Conservation (phyloP, 1,140 invertebrate genomes). For the Bathynomus jamesi region DNA sequence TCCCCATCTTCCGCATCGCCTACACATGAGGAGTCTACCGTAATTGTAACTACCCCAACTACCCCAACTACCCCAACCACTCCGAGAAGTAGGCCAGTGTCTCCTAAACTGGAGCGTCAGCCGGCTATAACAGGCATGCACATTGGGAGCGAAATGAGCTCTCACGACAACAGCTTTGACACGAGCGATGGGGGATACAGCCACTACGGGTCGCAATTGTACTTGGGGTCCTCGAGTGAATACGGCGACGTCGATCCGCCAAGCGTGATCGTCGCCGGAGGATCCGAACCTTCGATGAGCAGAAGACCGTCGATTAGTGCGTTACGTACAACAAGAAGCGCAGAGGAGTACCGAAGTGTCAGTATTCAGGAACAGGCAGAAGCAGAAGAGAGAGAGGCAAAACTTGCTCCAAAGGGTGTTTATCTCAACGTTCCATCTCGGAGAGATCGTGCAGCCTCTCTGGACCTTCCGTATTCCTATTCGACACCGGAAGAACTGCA, state of each 20-base stretch:
- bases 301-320: background rate
- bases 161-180: conserved; percentile 47
- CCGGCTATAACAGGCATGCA: conserved; percentile 62
- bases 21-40: conserved; percentile 40
- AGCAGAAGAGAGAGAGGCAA: conserved; percentile 37
- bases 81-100: conserved; percentile 19
- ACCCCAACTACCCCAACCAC: conserved; percentile 36
- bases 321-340: background rate
- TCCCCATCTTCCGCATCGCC: conserved; percentile 46
- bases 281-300: background rate
- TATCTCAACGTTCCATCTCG: conserved; percentile 50
- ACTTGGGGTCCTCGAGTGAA: conserved; percentile 44
- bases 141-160: conserved; percentile 42
- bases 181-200: conserved; percentile 41
- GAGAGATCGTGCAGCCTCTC: conserved; percentile 70
- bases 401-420: conserved; percentile 14
- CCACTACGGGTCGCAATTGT: conserved; percentile 40
- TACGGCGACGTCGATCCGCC: conserved; percentile 34
- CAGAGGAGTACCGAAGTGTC: background rate
- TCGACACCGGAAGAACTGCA: background rate
- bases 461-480: conserved; percentile 63
- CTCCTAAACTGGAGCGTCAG: conserved; percentile 54
- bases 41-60: conserved; percentile 17
- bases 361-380: background rate
- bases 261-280: background rate